Percentiles rank a stretch among this genome's conserved stretches.
phyloP scores from a whole-genome alignment of 2,888 invertebrate species.

The Anarsia innoxiella region DNA sequence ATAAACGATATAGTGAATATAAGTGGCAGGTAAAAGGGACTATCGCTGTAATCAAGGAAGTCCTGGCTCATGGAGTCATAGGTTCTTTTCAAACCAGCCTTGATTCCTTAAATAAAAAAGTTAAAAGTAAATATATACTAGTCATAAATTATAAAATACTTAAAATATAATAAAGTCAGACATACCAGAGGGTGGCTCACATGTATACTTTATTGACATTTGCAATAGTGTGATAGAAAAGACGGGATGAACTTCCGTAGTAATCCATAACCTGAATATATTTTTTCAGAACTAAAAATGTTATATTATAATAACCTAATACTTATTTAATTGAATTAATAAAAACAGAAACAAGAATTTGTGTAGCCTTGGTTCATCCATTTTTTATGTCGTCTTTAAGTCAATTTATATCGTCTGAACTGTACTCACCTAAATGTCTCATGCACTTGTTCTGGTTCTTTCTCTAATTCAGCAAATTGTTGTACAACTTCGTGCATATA shows the following conservation, averaged over 20 bases:
- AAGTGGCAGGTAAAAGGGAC: conserved; percentile 85
- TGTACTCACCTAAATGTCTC: conserved; percentile 56
- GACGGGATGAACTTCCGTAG: conserved; percentile 84
- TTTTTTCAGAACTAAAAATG: too few species aligned
- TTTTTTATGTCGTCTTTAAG: too few species aligned
- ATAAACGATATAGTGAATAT: conserved; percentile 90
- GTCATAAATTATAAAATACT: neutral
- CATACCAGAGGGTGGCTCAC: conserved; percentile 92
- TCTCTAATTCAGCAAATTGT: conserved; percentile 77
- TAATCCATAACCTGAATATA: conserved; percentile 91
- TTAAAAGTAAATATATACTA: too few species aligned
- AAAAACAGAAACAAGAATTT: too few species aligned
- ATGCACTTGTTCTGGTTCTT: conserved; percentile 58
- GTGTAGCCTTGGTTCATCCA: too few species aligned
- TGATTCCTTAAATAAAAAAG: conserved; percentile 84
- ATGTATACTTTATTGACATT: conserved; percentile 90
- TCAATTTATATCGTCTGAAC: too few species aligned
- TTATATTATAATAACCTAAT: too few species aligned
- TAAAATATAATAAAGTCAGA: too few species aligned
- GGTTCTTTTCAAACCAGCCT: conserved; percentile 88
- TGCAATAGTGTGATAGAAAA: conserved; percentile 91
- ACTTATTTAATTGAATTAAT: too few species aligned
- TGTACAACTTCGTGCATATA: conserved; percentile 87
- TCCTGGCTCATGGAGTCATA: conserved; percentile 89
- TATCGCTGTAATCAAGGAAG: conserved; percentile 87